Evolutionary conservation across 1,140 invertebrate genomes (phyloP), one percentile per base, ranked within the genome.

Genomic region (Drosophila neocordata): DNA sequence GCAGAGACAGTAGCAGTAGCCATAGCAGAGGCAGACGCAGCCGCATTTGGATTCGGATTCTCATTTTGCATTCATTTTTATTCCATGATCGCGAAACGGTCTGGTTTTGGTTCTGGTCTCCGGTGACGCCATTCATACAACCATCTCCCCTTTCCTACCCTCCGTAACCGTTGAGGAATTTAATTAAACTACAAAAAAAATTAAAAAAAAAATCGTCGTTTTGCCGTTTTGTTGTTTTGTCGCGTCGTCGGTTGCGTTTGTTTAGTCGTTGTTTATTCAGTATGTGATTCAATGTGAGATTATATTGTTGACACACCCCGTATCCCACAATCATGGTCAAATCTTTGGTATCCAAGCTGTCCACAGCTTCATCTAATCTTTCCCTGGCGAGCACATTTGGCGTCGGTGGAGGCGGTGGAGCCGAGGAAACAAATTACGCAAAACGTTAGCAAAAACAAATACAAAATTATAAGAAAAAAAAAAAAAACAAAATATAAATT

Each of bases 391-490:
- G 84, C 65, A 91, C 89, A 9, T 88, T 91, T 8, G 77, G 76
- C 65, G 72, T 80, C 59, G 77, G 74, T 69, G 52, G 73, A 51
- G 52, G 68, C 69, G 22, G 69, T 68, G 65, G 73, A 27, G 20
- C 69, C 34, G 83, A 90, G 79, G 88, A 90, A 69, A 90, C 88
- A 55, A 90, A 90, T 77, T 90, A 90, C 73, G 77, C 83, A 88
- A 90, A 90, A 90, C 88, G 88, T 90, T 89, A 87, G 82, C 82
- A 65, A 69, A 73, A 53, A 35, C 41, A 61, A 60, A 71, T 73
- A 72, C 27, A 73, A 62, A 74, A 73, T 48, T 38, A 44, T 8
- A 44, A 41, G n/a, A 5, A 18, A 44, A 44, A 44, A 44, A 44
- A 44, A 44, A 5, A 48, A 48, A 73, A 73, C 48, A 59, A 53